Conservation (phyloP, 2,113 vertebrate genomes). For the Chaetorhynchus papuensis region DNA sequence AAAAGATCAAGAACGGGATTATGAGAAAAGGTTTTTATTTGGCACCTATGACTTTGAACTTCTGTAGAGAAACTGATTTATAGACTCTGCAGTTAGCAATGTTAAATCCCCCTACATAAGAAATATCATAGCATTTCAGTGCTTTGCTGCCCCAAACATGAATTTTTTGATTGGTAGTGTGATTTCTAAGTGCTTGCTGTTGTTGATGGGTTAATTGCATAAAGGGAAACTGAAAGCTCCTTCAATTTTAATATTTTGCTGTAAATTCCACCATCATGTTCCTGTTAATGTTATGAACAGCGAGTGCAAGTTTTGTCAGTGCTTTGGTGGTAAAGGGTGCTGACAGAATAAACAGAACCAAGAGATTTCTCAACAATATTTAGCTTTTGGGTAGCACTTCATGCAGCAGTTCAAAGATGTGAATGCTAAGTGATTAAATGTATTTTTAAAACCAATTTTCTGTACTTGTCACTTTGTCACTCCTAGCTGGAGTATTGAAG, state of each 20-base stretch:
- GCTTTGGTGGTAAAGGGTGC: neutral
- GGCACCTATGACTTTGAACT: neutral
- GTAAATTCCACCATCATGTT: neutral
- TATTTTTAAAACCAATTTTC: neutral
- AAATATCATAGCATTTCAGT: neutral
- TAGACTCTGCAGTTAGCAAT: neutral
- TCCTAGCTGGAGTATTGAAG: neutral
- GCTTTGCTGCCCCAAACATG: neutral
- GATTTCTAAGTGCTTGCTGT: neutral
- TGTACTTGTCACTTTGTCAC: neutral
- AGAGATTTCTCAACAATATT: neutral
- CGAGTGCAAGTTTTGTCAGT: neutral
- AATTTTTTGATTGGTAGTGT: neutral
- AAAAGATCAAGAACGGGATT: slow-evolving; percentile 22
- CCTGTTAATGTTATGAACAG: neutral
- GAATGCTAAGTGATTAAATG: neutral
- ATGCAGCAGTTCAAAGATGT: neutral
- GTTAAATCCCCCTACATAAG: neutral
- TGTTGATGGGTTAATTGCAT: neutral
- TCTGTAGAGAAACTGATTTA: neutral
- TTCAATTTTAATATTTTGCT: slow-evolving; percentile 12
- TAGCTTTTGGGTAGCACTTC: neutral
- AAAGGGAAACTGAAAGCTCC: slow-evolving; percentile 11
- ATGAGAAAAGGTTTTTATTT: neutral
- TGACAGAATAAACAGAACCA: neutral